These are phyloP conservation scores for Arenaria interpres DNA, from an alignment of 2,113 vertebrate genomes.

Conservation along the genomic window DNA sequence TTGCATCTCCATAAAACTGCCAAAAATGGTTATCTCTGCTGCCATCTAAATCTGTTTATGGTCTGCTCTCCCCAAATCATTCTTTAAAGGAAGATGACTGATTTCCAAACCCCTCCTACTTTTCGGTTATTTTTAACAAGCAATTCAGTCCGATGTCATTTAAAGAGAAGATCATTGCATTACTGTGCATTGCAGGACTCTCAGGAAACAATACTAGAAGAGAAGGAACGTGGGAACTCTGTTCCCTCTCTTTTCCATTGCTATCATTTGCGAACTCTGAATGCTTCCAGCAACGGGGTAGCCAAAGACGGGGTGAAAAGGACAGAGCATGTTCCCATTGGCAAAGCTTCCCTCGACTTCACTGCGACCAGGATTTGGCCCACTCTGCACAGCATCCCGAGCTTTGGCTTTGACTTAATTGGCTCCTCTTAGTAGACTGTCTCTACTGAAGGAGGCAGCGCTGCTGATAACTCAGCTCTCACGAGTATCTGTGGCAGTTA, in stretches of 20 bases:
- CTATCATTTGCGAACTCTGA: not conserved
- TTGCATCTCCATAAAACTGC: slow-evolving; percentile 24
- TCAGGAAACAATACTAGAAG: slow-evolving; percentile 41
- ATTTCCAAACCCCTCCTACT: slow-evolving; percentile 37
- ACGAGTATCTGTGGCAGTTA: not conserved
- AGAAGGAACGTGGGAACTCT: slow-evolving; percentile 41
- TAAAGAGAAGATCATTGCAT: slow-evolving; percentile 16
- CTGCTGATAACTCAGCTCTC: not conserved
- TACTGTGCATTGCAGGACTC: not conserved
- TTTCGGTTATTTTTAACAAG: slow-evolving; percentile 57
- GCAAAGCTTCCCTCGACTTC: not conserved
- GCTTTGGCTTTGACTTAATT: not conserved
- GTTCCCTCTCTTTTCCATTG: slow-evolving; percentile 23
- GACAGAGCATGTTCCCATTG: slow-evolving; percentile 12
- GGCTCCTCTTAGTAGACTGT: not conserved
- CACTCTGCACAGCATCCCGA: accelerated
- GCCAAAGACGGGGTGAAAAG: slow-evolving; percentile 25
- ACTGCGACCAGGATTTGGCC: not conserved
- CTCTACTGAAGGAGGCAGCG: not conserved
- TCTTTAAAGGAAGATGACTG: slow-evolving; percentile 41
- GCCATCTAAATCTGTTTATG: slow-evolving; percentile 43
- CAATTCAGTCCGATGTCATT: not conserved
- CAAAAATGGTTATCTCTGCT: slow-evolving; percentile 50
- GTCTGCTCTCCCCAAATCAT: not conserved
- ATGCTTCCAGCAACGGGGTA: not conserved